These are phyloP conservation scores for Alosa sapidissima DNA, from an alignment of 2,797 vertebrate species.

Conservation along the genomic window DNA sequence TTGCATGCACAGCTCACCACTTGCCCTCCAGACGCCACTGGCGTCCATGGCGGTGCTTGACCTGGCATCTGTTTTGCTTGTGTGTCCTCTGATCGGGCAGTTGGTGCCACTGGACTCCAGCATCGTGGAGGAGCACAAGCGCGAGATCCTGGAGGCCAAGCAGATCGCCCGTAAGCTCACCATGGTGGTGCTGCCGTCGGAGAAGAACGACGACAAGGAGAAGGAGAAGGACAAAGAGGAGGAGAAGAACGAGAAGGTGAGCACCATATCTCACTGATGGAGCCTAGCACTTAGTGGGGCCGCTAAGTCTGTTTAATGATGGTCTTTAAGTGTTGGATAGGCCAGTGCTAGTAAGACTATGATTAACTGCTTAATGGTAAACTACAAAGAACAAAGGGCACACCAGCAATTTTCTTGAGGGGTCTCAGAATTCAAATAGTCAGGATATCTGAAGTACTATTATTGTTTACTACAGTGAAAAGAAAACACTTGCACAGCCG, in stretches of 20 bases:
- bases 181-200: slow-evolving; percentile 93
- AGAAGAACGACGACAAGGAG: slow-evolving; percentile 95
- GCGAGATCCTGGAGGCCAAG: slow-evolving; percentile 91
- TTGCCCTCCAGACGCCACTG: too few species aligned
- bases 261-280: not conserved
- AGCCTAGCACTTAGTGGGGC: not conserved
- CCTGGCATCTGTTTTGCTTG: too few species aligned
- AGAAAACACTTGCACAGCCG: not conserved
- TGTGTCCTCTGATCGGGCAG: slow-evolving; percentile 59
- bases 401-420: not conserved
- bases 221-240: slow-evolving; percentile 98
- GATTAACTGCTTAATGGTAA: not conserved
- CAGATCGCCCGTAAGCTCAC: slow-evolving; percentile 95
- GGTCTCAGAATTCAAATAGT: not conserved
- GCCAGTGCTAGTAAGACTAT: not conserved
- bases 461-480: not conserved
- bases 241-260: slow-evolving; percentile 94
- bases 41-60: too few species aligned
- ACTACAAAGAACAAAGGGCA: not conserved
- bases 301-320: not conserved
- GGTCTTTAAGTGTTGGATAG: not conserved
- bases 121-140: slow-evolving; percentile 93
- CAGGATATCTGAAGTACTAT: not conserved
- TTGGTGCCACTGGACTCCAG: slow-evolving; percentile 88
- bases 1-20: too few species aligned